phyloP scores from a whole-genome alignment of 2,113 vertebrate genomes.

The Emberiza fucata region DNA sequence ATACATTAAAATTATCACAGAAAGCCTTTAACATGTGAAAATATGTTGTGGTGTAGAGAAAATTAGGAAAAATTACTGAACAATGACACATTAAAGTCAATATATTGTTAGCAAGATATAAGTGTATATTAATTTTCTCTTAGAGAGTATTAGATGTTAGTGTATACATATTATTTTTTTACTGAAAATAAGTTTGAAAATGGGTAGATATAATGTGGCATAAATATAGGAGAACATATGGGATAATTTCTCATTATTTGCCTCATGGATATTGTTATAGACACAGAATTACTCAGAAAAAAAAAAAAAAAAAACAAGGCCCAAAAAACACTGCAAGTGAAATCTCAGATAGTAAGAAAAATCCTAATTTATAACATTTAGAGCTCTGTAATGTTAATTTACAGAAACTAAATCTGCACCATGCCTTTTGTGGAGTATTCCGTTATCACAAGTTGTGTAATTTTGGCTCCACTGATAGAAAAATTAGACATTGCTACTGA shows the following conservation, averaged over 20 bases:
- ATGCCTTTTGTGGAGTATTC: neutral
- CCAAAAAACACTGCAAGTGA: neutral
- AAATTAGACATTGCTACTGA: neutral
- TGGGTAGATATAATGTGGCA: neutral
- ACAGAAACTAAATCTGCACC: neutral
- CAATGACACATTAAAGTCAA: neutral
- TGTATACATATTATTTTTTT: neutral
- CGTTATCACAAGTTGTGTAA: neutral
- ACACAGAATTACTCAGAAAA: neutral
- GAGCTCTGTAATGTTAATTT: neutral
- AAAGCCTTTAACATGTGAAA: neutral
- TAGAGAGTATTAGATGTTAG: neutral
- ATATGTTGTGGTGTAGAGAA: neutral
- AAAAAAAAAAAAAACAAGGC: accelerated
- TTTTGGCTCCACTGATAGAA: neutral
- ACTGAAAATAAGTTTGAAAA: neutral
- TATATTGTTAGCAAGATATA: neutral
- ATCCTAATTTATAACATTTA: neutral
- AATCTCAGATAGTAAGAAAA: neutral
- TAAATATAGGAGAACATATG: neutral
- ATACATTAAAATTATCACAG: neutral
- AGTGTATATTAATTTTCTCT: neutral
- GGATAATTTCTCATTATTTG: neutral
- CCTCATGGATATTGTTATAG: neutral
- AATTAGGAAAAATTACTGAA: neutral